Conservation (phyloP, 1,140 invertebrate genomes). For the Calliopsis andreniformis region DNA sequence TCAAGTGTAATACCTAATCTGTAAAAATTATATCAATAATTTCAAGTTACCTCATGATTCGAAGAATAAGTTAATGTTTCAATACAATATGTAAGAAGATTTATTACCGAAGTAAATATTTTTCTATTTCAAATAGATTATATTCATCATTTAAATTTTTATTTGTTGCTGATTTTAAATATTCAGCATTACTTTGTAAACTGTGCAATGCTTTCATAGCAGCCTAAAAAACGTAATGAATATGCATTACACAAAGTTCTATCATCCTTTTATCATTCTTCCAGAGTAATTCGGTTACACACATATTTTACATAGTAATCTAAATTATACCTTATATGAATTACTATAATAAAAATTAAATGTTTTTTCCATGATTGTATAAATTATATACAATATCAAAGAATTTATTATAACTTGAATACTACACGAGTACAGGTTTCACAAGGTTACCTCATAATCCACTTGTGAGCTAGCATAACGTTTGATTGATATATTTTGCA, state of each 20-base stretch:
- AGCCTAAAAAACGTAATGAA: conserved; percentile 80
- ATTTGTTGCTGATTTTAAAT: conserved; percentile 58
- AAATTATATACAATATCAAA: background rate
- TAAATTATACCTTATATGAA: conserved; percentile 4
- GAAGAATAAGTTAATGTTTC: background rate
- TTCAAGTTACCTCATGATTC: background rate
- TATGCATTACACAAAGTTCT: background rate
- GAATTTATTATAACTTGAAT: background rate
- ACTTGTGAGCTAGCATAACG: background rate
- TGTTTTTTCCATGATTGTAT: background rate
- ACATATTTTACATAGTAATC: conserved; percentile 12
- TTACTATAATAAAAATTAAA: background rate
- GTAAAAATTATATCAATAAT: conserved; percentile 28
- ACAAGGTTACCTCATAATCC: conserved; percentile 62
- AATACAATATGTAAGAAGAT: conserved; percentile 4
- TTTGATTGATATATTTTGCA: conserved; percentile 28
- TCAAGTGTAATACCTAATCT: conserved; percentile 86
- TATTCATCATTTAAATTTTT: conserved; percentile 57
- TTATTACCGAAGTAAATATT: conserved; percentile 82
- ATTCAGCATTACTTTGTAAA: conserved; percentile 87
- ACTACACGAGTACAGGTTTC: background rate
- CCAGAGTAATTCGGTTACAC: background rate
- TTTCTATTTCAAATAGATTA: conserved; percentile 77
- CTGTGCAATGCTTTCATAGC: conserved; percentile 85
- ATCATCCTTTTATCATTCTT: background rate